Evolutionary conservation across 2,888 invertebrate species (phyloP).

Genomic region (Drosophila fungiperda): DNA sequence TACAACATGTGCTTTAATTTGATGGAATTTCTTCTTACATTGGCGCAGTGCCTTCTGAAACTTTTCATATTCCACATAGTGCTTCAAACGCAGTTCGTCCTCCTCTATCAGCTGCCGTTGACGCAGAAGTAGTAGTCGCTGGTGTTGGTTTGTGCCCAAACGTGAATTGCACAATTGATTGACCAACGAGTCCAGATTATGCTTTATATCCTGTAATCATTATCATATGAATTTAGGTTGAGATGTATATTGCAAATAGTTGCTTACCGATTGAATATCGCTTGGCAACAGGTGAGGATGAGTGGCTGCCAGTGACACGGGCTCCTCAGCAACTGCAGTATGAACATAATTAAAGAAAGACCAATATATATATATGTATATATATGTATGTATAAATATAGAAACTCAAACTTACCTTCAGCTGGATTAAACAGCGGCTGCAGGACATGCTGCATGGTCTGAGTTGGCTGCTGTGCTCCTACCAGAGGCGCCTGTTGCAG

Average conservation of each 20-base stretch:
- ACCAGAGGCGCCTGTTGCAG: conserved; percentile 65
- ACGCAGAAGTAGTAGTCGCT: conserved; percentile 82
- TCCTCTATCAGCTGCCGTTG: conserved; percentile 85
- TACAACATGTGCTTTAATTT: not conserved
- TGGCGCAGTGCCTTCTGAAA: conserved; percentile 84
- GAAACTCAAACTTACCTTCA: conserved; percentile 56
- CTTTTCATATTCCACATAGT: conserved; percentile 85
- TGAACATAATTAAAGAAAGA: not conserved
- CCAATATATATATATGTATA: not conserved
- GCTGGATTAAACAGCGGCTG: conserved; percentile 68
- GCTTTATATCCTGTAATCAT: conserved; percentile 83
- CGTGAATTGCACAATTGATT: conserved; percentile 83
- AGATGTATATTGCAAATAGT: not conserved
- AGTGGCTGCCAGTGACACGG: conserved; percentile 84
- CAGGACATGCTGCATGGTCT: conserved; percentile 68
- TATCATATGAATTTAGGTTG: not conserved
- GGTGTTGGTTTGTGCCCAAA: conserved; percentile 84
- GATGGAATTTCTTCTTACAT: conserved; percentile 63
- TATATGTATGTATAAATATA: not conserved
- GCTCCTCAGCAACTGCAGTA: conserved; percentile 81
- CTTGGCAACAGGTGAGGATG: conserved; percentile 84
- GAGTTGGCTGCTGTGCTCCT: conserved; percentile 60
- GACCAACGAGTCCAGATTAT: conserved; percentile 84
- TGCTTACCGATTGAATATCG: conserved; percentile 83
- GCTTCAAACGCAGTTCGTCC: conserved; percentile 84